phyloP scores from a whole-genome alignment of 2,797 vertebrate genomes.

The Lagocephalus sceleratus region DNA sequence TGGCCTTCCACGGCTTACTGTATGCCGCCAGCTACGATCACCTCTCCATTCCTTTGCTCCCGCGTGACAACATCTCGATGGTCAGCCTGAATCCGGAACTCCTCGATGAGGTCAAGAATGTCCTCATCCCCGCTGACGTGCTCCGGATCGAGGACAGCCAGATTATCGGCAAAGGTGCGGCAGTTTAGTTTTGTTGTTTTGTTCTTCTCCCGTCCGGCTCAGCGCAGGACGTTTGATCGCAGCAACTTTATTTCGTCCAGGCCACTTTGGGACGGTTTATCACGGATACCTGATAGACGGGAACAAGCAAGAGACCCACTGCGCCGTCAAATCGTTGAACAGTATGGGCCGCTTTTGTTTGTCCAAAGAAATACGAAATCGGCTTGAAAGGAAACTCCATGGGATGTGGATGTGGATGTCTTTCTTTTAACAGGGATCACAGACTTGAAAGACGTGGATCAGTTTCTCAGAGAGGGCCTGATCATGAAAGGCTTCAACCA shows the following conservation, averaged over 20 bases:
- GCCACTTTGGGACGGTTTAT: slow-evolving; percentile 92
- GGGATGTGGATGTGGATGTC: slow-evolving; percentile 2
- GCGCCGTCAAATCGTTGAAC: slow-evolving; percentile 89
- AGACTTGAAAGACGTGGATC: slow-evolving; percentile 88
- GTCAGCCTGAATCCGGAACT: slow-evolving; percentile 78
- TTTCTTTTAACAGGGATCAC: slow-evolving; percentile 82
- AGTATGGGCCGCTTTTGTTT: slow-evolving; percentile 69
- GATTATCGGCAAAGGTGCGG: slow-evolving; percentile 91
- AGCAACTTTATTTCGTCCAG: slow-evolving; percentile 56
- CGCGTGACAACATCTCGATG: slow-evolving; percentile 71
- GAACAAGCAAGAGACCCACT: slow-evolving; percentile 79
- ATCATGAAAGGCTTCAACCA: slow-evolving; percentile 95
- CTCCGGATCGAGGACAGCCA: slow-evolving; percentile 79
- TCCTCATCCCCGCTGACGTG: slow-evolving; percentile 85
- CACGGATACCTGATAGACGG: slow-evolving; percentile 85
- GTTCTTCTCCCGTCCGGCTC: background rate
- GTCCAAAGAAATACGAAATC: background rate
- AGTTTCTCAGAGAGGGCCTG: slow-evolving; percentile 92
- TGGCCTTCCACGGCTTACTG: slow-evolving; percentile 57
- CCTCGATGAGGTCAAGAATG: slow-evolving; percentile 92
- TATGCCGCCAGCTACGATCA: slow-evolving; percentile 68
- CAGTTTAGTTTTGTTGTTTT: background rate
- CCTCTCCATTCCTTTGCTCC: slow-evolving; percentile 77
- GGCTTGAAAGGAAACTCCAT: background rate
- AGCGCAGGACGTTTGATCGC: background rate